phyloP scores from a whole-genome alignment of 2,888 invertebrate species.

The Perizoma affinitatum region DNA sequence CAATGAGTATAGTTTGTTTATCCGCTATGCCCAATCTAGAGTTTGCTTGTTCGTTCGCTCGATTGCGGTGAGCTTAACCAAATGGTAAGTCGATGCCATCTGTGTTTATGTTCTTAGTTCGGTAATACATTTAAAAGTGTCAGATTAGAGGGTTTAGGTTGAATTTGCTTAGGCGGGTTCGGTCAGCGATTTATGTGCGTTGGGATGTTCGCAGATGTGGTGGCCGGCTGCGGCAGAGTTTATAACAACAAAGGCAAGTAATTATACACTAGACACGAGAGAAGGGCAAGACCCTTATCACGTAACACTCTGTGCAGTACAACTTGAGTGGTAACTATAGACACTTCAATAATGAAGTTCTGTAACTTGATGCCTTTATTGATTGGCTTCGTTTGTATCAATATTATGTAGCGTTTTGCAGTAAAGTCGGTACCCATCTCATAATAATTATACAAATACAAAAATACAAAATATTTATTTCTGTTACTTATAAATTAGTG shows the following conservation, averaged over 20 bases:
- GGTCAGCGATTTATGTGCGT: slow-evolving; percentile 69
- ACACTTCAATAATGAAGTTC: slow-evolving; percentile 19
- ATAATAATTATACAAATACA: no score
- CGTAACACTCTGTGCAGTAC: slow-evolving; percentile 27
- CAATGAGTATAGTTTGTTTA: no score
- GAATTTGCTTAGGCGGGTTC: slow-evolving; percentile 69
- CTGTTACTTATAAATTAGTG: no score
- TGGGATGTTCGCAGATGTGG: slow-evolving; percentile 61
- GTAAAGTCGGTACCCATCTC: no score
- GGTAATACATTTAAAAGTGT: slow-evolving; percentile 73
- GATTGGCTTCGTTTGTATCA: slow-evolving; percentile 19
- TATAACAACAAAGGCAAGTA: slow-evolving; percentile 74
- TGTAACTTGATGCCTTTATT: slow-evolving; percentile 18
- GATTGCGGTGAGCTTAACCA: neutral
- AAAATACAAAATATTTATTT: no score
- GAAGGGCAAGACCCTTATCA: slow-evolving; percentile 33
- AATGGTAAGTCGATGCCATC: slow-evolving; percentile 51
- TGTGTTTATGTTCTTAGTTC: slow-evolving; percentile 56
- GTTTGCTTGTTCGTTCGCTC: no score
- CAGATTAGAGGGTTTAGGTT: slow-evolving; percentile 65
- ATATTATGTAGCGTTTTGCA: neutral
- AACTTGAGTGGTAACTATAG: slow-evolving; percentile 15
- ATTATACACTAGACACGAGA: slow-evolving; percentile 69
- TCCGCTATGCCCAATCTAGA: no score
- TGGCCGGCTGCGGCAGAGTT: slow-evolving; percentile 64